These are phyloP conservation scores for Scrobipalpa atriplicella DNA, from an alignment of 2,888 invertebrate genomes.

Conservation along the genomic window DNA sequence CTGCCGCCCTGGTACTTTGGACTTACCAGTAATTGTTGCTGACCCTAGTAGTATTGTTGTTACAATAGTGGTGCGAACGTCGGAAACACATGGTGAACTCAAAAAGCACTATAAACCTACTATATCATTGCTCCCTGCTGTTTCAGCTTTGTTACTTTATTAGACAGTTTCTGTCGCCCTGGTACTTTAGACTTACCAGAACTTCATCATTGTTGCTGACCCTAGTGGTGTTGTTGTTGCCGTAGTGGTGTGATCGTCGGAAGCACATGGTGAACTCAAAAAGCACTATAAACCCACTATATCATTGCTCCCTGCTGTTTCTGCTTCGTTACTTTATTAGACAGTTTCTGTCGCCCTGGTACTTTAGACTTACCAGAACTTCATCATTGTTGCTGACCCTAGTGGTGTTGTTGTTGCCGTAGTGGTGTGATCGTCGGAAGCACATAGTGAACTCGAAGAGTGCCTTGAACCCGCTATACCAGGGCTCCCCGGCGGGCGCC, in stretches of 20 bases:
- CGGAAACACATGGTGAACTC: conserved; percentile 71
- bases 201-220: conserved; percentile 59
- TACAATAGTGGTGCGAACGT: conserved; percentile 52
- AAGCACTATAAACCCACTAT: conserved; percentile 50
- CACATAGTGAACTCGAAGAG: conserved; percentile 69
- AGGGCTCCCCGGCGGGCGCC: conserved; percentile 44
- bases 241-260: conserved; percentile 52
- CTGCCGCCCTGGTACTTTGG: conserved; percentile 79
- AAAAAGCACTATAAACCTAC: conserved; percentile 53
- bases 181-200: conserved; percentile 80
- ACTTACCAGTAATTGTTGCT: no score
- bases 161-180: conserved; percentile 59
- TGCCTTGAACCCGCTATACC: conserved; percentile 54
- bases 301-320: conserved; percentile 51
- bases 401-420: conserved; percentile 66
- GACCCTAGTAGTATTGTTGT: conserved; percentile 61
- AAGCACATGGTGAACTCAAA: conserved; percentile 71
- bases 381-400: conserved; percentile 57
- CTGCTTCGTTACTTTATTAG: background rate
- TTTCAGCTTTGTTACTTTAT: conserved; percentile 34
- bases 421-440: conserved; percentile 54
- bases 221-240: conserved; percentile 63
- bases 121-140: conserved; percentile 52
- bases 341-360: conserved; percentile 67
- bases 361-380: conserved; percentile 68